Evolutionary conservation across 2,888 invertebrate species (phyloP).

Genomic region (Melipona beecheii): DNA sequence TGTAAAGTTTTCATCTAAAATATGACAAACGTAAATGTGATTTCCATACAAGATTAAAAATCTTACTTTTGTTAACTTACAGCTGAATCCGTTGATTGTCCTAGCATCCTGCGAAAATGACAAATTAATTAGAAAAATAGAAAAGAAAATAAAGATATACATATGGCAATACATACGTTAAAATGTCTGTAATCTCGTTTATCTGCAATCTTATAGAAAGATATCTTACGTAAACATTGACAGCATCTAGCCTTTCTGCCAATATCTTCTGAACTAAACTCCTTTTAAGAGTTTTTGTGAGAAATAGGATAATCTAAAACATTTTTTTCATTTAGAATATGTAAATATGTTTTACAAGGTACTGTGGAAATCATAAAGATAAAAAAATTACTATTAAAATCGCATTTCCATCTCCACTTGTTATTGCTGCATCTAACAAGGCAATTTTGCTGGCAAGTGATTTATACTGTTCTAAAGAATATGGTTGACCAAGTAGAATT

Average conservation of each 20-base stretch:
- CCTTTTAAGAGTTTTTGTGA: constrained; percentile 90
- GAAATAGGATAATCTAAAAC: constrained; percentile 89
- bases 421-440: constrained; percentile 89
- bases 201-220: constrained; percentile 89
- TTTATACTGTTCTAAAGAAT: constrained; percentile 85
- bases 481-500: constrained; percentile 85
- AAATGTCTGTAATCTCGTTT: constrained; percentile 89
- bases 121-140: constrained; percentile 8
- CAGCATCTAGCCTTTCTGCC: constrained; percentile 88
- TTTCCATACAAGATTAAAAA: neutral
- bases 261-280: constrained; percentile 89
- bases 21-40: constrained; percentile 10
- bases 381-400: constrained; percentile 85
- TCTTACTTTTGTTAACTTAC: constrained; percentile 84
- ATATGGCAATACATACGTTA: constrained; percentile 87
- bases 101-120: constrained; percentile 87
- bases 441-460: constrained; percentile 87
- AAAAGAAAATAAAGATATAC: neutral
- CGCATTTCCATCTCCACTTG: constrained; percentile 91
- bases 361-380: neutral
- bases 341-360: neutral
- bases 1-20: constrained; percentile 79
- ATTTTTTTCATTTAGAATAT: neutral
- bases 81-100: constrained; percentile 88
- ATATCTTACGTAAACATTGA: constrained; percentile 91